Percentiles rank a stretch among this genome's conserved stretches.
Evolutionary conservation across 2,113 vertebrate genomes (phyloP).

Genomic region (Phycodurus eques): DNA sequence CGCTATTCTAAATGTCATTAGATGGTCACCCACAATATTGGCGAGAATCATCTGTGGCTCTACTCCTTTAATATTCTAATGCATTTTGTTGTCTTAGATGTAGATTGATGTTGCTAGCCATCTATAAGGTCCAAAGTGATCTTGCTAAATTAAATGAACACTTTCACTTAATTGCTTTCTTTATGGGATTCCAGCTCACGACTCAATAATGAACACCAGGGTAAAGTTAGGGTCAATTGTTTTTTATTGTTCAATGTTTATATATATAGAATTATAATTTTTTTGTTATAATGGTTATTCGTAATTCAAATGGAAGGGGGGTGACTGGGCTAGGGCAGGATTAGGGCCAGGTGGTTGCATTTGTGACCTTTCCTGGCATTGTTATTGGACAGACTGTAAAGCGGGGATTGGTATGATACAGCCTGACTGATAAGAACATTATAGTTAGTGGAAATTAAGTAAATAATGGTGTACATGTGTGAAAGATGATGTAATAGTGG

Average conservation of each 20-base stretch:
- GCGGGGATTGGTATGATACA: neutral
- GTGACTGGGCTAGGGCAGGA: neutral
- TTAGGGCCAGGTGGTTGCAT: neutral
- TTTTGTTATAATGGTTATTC: neutral
- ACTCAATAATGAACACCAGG: neutral
- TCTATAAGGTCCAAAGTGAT: neutral
- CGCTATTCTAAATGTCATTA: slow-evolving; percentile 8
- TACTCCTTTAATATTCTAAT: neutral
- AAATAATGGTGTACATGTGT: neutral
- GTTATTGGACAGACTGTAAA: neutral
- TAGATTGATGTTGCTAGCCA: neutral
- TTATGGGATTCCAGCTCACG: neutral
- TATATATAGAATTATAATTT: neutral
- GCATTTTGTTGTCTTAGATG: neutral
- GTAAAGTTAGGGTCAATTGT: neutral
- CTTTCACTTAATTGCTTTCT: neutral
- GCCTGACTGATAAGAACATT: slow-evolving; percentile 4
- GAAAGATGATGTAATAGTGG: slow-evolving; percentile 13
- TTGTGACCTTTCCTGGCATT: neutral
- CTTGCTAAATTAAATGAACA: neutral
- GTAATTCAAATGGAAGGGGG: neutral
- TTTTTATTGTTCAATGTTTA: neutral
- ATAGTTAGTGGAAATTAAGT: slow-evolving; percentile 10
- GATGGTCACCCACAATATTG: neutral
- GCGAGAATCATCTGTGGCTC: neutral